phyloP scores from a whole-genome alignment of 1,140 invertebrate genomes.

The Calliopsis andreniformis region DNA sequence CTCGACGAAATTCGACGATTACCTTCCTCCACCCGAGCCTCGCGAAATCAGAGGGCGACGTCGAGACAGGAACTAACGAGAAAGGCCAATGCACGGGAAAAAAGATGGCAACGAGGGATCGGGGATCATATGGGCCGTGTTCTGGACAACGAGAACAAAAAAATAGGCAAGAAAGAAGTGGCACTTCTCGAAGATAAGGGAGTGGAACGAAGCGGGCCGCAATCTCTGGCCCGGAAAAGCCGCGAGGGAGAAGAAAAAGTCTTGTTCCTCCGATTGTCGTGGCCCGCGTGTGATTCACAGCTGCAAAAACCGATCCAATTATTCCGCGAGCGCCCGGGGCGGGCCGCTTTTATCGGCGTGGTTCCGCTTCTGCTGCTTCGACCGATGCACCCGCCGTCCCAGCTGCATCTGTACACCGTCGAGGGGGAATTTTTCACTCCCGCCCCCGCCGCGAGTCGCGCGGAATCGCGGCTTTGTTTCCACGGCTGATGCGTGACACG shows the following conservation, averaged over 20 bases:
- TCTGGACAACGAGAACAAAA: too few relatives aligned
- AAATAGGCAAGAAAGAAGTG: background rate
- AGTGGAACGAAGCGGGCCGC: background rate
- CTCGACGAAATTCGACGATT: too few relatives aligned
- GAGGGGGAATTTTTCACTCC: too few relatives aligned
- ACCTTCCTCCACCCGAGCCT: too few relatives aligned
- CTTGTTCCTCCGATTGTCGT: conserved; percentile 38
- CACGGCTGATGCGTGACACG: background rate
- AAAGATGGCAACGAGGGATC: too few relatives aligned
- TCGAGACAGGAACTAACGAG: too few relatives aligned
- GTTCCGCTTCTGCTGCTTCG: background rate
- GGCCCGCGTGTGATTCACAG: conserved; percentile 39
- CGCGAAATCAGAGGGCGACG: too few relatives aligned
- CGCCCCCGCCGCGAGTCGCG: background rate
- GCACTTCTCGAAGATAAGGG: conserved; percentile 11
- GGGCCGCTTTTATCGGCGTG: conserved; percentile 32
- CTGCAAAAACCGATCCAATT: conserved; percentile 49
- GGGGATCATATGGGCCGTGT: too few relatives aligned
- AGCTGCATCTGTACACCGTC: background rate
- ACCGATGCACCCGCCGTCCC: conserved; percentile 1
- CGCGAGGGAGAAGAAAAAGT: conserved; percentile 12
- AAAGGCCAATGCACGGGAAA: too few relatives aligned
- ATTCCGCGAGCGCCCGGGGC: conserved; percentile 18
- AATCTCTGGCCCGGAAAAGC: conserved; percentile 18
- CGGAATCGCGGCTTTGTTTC: conserved; percentile 11